phyloP scores from a whole-genome alignment of 2,888 invertebrate genomes.

The Abscondita cerata region DNA sequence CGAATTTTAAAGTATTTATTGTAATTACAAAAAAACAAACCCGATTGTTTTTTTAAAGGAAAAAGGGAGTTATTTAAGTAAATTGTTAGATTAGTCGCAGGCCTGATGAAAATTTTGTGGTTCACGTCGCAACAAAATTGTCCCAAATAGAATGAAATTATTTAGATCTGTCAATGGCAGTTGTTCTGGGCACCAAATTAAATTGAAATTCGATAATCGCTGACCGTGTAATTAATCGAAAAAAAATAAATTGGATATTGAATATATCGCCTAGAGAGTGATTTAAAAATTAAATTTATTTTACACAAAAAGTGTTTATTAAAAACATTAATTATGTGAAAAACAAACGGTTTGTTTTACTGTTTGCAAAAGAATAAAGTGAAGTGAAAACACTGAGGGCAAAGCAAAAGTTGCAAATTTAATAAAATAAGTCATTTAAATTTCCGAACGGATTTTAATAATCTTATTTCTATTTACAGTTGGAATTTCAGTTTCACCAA shows the following conservation, averaged over 20 bases:
- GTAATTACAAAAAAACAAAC: too few species aligned
- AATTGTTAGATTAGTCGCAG: not conserved
- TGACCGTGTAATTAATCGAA: slow-evolving; percentile 38
- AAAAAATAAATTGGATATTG: slow-evolving; percentile 39
- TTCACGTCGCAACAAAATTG: slow-evolving; percentile 27
- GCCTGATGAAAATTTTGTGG: slow-evolving; percentile 24
- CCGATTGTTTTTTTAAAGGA: too few species aligned
- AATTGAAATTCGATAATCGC: slow-evolving; percentile 35
- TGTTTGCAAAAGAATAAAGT: not conserved
- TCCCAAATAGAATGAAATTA: slow-evolving; percentile 31
- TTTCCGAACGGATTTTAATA: slow-evolving; percentile 29
- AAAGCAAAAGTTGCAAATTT: not conserved
- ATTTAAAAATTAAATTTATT: slow-evolving; percentile 12
- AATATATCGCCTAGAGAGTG: slow-evolving; percentile 24
- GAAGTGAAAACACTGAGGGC: not conserved
- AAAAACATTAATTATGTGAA: not conserved
- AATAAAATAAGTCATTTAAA: slow-evolving; percentile 22
- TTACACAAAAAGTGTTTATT: slow-evolving; percentile 17
- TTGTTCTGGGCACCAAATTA: slow-evolving; percentile 29
- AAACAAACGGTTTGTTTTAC: not conserved
- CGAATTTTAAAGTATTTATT: too few species aligned
- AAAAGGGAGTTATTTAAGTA: not conserved
- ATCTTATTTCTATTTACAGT: slow-evolving; percentile 39
- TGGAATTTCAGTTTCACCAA: slow-evolving; percentile 32
- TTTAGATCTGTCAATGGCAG: slow-evolving; percentile 31